Evolutionary conservation across 2,113 vertebrate genomes (phyloP).

Genomic region (Spermophilus dauricus): DNA sequence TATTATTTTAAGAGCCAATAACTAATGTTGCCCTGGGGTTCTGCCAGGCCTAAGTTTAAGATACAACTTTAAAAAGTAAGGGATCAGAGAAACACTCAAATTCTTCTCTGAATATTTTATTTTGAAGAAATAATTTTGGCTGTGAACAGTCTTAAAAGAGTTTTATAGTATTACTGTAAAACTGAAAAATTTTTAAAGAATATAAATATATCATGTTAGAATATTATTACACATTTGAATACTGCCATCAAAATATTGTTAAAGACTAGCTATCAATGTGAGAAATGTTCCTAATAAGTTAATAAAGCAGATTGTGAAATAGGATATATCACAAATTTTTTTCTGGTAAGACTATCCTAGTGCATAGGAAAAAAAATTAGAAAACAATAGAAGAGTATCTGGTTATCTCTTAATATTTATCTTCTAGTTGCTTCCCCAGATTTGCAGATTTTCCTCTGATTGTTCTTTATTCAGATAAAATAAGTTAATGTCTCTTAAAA

Average conservation of each 20-base stretch:
- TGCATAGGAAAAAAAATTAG: neutral
- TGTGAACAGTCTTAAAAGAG: neutral
- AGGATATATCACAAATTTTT: neutral
- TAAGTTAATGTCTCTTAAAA: neutral
- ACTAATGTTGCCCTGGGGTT: neutral
- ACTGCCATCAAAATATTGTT: slow-evolving; percentile 21
- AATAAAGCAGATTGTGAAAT: neutral
- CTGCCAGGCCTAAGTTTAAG: neutral
- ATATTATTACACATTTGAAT: neutral
- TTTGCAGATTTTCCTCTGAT: slow-evolving; percentile 29
- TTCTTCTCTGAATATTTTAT: neutral
- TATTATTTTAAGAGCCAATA: neutral
- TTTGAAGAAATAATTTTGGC: slow-evolving; percentile 24
- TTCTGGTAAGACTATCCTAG: neutral
- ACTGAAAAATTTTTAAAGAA: neutral
- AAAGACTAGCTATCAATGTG: neutral
- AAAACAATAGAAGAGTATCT: neutral
- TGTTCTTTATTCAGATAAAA: neutral
- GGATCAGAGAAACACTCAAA: neutral
- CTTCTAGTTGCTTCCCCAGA: slow-evolving; percentile 1
- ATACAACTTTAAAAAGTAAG: neutral
- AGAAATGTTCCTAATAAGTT: neutral
- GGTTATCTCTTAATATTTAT: neutral
- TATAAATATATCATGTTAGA: neutral
- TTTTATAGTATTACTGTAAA: neutral